Evolutionary conservation across 1,140 invertebrate species (phyloP), one percentile per base, ranked within the genome.

Genomic region (Frieseomelitta varia): DNA sequence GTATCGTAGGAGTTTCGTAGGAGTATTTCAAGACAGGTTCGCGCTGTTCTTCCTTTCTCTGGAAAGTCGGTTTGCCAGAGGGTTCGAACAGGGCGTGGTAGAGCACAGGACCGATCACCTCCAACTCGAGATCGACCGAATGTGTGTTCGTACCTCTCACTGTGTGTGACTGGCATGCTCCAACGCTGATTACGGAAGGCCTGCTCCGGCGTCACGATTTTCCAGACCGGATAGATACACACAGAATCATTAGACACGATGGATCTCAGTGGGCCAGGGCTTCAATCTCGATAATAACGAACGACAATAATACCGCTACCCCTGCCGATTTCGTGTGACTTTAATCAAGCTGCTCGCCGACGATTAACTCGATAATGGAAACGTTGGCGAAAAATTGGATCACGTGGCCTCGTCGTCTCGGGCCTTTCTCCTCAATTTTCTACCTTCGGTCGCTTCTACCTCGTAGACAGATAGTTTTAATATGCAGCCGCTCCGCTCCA

Each of bases 191-290:
- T 93, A 92, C 75, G n/a, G 24, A 90, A 87, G 85, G 74, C 81
- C 80, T 84, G 84, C 82, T 89, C 85, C 76, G 86, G 73, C 91
- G 91, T 94, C 93, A 93, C 92, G 93, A 93, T 92, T 94, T 93
- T 91, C 88, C 92, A 87, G 69, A 87, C 87, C 91, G 30, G 30
- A 30, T 30, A 87, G 87, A 87, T 75, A 68, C 8, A 47, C 39
- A 47, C 78, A 88, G 81, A 93, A 88, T 91, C 92, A 93, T 93
- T 93, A 93, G 87, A 81, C 77, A 89, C 85, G 65, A 83, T 19
- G 1, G 30, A 2, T 88, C 90, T 86, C 79, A 86, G 79, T 88
- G 89, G 80, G 58, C 85, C 56, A 79, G 77, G 34, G 83, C 69
- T 85, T 74, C 72, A 55, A 61, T 65, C 80, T 24, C 77, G 81